Base-by-base conservation (phyloP, 1,140 invertebrate genomes). In the Megalopta genalis region DNA sequence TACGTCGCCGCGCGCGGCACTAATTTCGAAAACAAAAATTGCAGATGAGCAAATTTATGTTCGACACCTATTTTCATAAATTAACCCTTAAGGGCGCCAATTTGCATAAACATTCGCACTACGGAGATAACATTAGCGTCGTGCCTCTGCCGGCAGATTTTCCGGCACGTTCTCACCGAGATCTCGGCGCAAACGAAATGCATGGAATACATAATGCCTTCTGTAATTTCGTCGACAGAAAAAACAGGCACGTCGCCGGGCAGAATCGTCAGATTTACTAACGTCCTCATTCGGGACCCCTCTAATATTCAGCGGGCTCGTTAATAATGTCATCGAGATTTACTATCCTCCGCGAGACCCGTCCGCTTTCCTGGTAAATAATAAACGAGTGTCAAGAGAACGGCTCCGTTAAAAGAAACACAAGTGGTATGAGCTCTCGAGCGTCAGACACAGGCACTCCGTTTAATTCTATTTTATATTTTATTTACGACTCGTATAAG, bases 151-250 rank as follows among this genome's bases (percentile, higher is more conserved):
- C 18, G 54, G 8, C 54, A 57, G 54, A 57, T 57, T 57, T 57
- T 57, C 54, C 54, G 54, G 54, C 54, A 57, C 54, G 54, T 57
- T 57, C 21, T 10, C 54, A 21, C 54, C 21, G 54, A 57, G 54
- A 57, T 57, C 54, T n/a, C n/a, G 21, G 54, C 21, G 54, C 54
- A n/a, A 57, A 57, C 54, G 54, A 57, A 57, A 57, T 57, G 54
- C 54, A 57, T 57, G 54, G 54, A 57, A 57, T 57, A 57, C 54
- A 57, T 57, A 57, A 57, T 57, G 54, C 54, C 54, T 57, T n/a
- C 21, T 57, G 54, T 57, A 57, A 57, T 57, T 57, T 57, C 54
- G 54, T 57, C 21, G 21, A 57, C 54, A 57, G 18, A 57, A 57
- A 57, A n/a, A 21, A 52, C 16, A 52, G 18, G 18, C 16, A 52